Conservation (phyloP, 2,797 vertebrate genomes). For the Gymnoscopelus braueri region DNA sequence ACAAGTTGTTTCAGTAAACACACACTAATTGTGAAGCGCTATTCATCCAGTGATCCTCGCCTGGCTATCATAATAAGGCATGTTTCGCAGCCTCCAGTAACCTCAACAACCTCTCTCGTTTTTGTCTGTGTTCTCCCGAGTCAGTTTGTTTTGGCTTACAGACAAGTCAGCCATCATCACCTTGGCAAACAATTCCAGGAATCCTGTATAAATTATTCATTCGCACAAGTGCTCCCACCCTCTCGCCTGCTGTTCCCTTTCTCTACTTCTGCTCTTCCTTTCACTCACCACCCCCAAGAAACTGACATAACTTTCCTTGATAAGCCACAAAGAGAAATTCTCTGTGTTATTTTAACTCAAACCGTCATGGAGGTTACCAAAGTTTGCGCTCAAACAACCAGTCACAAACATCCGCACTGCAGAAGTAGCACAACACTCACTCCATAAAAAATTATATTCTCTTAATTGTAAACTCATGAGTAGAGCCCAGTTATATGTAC, state of each 20-base stretch:
- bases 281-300: conserved; percentile 59
- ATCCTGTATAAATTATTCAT: conserved; percentile 87
- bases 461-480: no score
- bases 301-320: conserved; percentile 61
- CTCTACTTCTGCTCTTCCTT: conserved; percentile 36
- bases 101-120: conserved; percentile 63
- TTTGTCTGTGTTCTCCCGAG: conserved; percentile 63
- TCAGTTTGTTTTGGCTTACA: conserved; percentile 84
- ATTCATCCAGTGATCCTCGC: conserved; percentile 39
- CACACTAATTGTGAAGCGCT: conserved; percentile 50
- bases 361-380: no score
- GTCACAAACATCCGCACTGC: no score
- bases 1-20: conserved; percentile 23
- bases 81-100: conserved; percentile 64
- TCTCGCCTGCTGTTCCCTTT: conserved; percentile 27
- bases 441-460: no score
- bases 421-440: no score
- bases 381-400: no score
- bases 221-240: conserved; percentile 72
- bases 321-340: conserved; percentile 52
- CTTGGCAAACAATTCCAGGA: conserved; percentile 88
- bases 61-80: conserved; percentile 65
- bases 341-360: neutral
- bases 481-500: no score
- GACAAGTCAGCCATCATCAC: conserved; percentile 85